These are phyloP conservation scores for Chloropsis cyanopogon DNA, from an alignment of 2,113 vertebrate species.

Conservation along the genomic window DNA sequence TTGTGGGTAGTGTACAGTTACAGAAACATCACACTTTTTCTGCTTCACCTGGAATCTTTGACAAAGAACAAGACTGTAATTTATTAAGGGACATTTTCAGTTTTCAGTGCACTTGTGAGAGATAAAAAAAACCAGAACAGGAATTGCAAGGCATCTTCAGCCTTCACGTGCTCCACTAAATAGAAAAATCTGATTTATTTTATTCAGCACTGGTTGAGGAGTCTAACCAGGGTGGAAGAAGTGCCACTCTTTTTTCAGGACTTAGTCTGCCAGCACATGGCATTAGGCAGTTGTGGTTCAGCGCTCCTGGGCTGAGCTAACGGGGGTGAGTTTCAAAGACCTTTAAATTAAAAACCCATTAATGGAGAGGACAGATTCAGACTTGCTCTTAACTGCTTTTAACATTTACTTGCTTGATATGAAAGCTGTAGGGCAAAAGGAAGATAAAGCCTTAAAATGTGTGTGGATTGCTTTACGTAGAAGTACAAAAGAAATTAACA, in stretches of 20 bases:
- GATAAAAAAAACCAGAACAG: neutral
- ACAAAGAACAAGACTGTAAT: neutral
- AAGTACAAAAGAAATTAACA: slow-evolving; percentile 2
- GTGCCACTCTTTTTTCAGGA: neutral
- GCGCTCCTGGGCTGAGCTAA: neutral
- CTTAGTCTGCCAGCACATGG: neutral
- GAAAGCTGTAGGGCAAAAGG: neutral
- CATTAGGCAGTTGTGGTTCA: neutral
- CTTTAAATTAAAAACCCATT: slow-evolving; percentile 23
- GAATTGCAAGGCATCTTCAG: neutral
- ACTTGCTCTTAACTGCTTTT: slow-evolving; percentile 10
- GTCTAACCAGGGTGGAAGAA: neutral
- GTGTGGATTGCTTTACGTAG: neutral
- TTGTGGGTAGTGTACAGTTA: neutral
- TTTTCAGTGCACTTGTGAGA: neutral
- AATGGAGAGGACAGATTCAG: neutral
- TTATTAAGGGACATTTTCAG: neutral
- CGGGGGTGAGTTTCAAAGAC: neutral
- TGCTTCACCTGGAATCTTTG: neutral
- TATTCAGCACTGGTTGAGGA: neutral
- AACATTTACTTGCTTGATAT: neutral
- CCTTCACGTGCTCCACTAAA: neutral
- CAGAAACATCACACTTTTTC: neutral
- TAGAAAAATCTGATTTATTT: neutral
- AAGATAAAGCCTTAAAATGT: neutral